These are phyloP conservation scores for Antigone vipio DNA, from an alignment of 2,113 vertebrate genomes.

Conservation along the genomic window DNA sequence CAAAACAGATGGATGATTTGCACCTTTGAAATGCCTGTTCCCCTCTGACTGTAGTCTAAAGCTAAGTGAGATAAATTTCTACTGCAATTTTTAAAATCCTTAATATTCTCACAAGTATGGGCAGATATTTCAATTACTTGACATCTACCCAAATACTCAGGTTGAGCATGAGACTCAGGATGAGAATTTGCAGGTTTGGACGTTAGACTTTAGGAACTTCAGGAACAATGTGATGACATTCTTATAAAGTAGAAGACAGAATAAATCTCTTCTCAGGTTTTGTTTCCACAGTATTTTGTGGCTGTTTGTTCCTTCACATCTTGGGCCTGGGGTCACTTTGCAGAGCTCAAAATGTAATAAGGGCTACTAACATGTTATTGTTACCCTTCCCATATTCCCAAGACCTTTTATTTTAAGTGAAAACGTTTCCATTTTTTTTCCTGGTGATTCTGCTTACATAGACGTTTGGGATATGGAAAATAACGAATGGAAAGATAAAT, in stretches of 20 bases:
- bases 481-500: not conserved
- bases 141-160: not conserved
- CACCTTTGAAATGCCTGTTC: not conserved
- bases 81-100: not conserved
- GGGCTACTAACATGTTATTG: not conserved
- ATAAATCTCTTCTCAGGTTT: not conserved
- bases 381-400: not conserved
- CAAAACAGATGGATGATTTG: not conserved
- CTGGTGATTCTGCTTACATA: not conserved
- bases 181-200: not conserved
- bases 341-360: not conserved
- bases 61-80: not conserved
- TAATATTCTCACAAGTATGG: not conserved
- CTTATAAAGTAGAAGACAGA: not conserved
- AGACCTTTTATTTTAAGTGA: not conserved
- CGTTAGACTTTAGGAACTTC: not conserved
- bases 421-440: not conserved
- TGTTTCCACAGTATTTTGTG: not conserved
- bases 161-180: rapidly evolving
- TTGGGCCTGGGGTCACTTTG: not conserved
- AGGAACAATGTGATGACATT: not conserved
- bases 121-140: not conserved
- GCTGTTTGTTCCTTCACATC: not conserved
- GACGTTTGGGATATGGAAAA: not conserved
- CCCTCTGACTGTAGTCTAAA: not conserved